Evolutionary conservation across 2,888 invertebrate species (phyloP).

Genomic region (Trachelus stipa): DNA sequence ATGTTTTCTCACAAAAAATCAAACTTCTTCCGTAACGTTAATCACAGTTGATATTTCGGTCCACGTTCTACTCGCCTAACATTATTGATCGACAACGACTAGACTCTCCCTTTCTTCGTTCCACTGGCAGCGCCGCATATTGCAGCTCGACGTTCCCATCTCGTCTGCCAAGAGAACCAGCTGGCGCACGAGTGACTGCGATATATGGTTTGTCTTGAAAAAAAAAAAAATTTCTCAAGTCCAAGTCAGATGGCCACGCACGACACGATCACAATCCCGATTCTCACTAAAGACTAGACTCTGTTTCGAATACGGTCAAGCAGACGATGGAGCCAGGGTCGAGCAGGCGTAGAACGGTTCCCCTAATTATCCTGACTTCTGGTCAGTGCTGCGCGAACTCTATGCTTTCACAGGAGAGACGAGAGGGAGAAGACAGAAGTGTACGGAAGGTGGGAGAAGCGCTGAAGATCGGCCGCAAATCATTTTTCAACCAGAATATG

Average conservation of each 20-base stretch:
- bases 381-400: not conserved
- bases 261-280: not conserved
- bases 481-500: not conserved
- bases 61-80: slow-evolving; percentile 40
- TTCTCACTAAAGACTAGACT: not conserved
- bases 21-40: not conserved
- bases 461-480: not conserved
- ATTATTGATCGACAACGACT: slow-evolving; percentile 40
- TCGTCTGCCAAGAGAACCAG: not conserved
- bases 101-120: slow-evolving; percentile 9
- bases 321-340: not conserved
- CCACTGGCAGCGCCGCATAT: slow-evolving; percentile 27
- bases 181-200: not conserved
- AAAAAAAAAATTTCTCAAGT: not conserved
- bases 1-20: not conserved
- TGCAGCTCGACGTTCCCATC: not conserved
- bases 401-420: not conserved
- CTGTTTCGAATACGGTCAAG: not conserved
- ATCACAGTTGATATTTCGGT: slow-evolving; percentile 31
- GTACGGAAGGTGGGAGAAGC: not conserved
- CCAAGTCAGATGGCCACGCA: not conserved
- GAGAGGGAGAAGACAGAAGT: not conserved
- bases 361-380: not conserved
- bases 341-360: not conserved
- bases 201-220: not conserved